phyloP scores from a whole-genome alignment of 2,888 invertebrate species.

The Epirrhoe tristata region DNA sequence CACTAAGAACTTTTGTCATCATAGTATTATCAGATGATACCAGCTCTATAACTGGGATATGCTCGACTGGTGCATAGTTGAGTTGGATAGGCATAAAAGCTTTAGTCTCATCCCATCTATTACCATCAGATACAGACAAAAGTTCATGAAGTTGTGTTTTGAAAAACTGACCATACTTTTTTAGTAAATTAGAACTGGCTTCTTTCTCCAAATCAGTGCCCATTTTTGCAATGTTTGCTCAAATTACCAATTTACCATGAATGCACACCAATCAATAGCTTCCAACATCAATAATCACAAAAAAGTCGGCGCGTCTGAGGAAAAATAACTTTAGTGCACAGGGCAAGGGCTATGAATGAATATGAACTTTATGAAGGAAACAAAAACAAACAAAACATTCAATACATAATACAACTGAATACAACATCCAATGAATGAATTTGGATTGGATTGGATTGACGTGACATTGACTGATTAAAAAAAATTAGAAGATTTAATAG shows the following conservation, averaged over 20 bases:
- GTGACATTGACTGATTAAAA: too few relatives aligned
- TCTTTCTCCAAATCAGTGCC: conserved; percentile 71
- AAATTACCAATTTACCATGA: not conserved
- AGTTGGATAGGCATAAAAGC: conserved; percentile 71
- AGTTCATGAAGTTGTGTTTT: conserved; percentile 75
- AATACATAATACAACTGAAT: too few relatives aligned
- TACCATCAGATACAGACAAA: conserved; percentile 50
- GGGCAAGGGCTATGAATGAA: too few relatives aligned
- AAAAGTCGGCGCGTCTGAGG: not conserved
- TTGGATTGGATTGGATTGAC: too few relatives aligned
- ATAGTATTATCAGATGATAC: conserved; percentile 93
- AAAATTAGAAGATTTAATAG: too few relatives aligned
- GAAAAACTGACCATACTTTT: conserved; percentile 77
- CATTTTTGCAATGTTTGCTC: conserved; percentile 34
- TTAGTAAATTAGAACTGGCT: conserved; percentile 70
- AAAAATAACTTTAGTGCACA: too few relatives aligned
- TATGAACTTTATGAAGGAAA: too few relatives aligned
- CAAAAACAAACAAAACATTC: too few relatives aligned
- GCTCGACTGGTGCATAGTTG: conserved; percentile 83
- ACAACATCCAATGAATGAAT: too few relatives aligned
- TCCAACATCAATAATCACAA: not conserved
- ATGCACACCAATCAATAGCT: not conserved
- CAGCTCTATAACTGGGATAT: conserved; percentile 87
- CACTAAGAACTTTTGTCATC: conserved; percentile 91
- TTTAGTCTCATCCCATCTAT: conserved; percentile 66